phyloP scores from a whole-genome alignment of 1,140 invertebrate species.

The Anadara kagoshimensis region DNA sequence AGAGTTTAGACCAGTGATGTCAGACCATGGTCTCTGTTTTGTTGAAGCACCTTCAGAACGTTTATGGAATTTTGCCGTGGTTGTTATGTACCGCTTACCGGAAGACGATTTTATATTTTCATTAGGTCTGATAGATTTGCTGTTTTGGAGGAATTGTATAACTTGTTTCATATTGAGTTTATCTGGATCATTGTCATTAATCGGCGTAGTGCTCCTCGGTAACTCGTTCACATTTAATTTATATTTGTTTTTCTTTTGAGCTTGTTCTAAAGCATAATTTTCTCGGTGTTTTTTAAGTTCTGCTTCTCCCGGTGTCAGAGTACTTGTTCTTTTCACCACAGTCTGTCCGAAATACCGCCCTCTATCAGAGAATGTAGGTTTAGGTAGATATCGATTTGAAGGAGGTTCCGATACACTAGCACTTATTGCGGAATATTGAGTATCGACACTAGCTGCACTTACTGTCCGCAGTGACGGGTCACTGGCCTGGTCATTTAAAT shows the following conservation, averaged over 20 bases:
- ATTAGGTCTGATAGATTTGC: too few species aligned
- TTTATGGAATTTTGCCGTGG: conserved; percentile 6
- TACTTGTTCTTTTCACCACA: conserved; percentile 5
- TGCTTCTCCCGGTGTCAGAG: conserved; percentile 46
- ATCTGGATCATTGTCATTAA: conserved; percentile 63
- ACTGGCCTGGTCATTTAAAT: conserved; percentile 27
- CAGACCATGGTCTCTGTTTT: not conserved
- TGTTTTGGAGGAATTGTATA: conserved; percentile 55
- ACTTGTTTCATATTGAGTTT: conserved; percentile 67
- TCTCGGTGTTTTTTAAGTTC: conserved; percentile 49
- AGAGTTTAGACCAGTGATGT: not conserved
- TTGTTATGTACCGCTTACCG: not conserved
- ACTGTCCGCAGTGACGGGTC: not conserved
- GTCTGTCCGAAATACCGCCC: conserved; percentile 21
- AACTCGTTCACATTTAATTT: conserved; percentile 62
- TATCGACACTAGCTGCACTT: conserved; percentile 15
- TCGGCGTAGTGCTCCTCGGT: conserved; percentile 60
- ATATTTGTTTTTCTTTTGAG: conserved; percentile 47
- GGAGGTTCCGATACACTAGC: not conserved
- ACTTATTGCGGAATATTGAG: conserved; percentile 5
- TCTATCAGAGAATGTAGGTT: conserved; percentile 36
- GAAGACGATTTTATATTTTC: not conserved
- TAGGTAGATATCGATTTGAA: conserved; percentile 36
- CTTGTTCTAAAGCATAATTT: conserved; percentile 39
- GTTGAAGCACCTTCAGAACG: too few species aligned